phyloP scores from a whole-genome alignment of 2,888 invertebrate genomes.

The Agonopterix alstromeriana region DNA sequence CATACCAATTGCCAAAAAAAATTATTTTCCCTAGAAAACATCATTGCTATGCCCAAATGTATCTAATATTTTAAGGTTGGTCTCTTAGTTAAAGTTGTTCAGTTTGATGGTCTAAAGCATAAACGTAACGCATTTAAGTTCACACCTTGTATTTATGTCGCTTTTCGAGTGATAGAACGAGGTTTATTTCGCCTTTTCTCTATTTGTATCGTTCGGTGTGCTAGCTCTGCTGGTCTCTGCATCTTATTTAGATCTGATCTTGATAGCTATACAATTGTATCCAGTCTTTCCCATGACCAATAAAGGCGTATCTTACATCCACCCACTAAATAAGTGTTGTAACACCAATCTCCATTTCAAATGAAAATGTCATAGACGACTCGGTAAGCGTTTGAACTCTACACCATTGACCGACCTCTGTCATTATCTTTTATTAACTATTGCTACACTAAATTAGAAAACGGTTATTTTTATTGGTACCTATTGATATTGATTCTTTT shows the following conservation, averaged over 20 bases:
- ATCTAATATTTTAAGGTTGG: too few species aligned
- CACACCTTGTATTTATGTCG: too few species aligned
- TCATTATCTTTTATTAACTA: constrained; percentile 4
- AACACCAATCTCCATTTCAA: constrained; percentile 22
- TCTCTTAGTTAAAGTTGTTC: too few species aligned
- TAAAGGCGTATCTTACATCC: constrained; percentile 24
- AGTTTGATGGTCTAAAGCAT: too few species aligned
- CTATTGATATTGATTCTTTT: constrained; percentile 1
- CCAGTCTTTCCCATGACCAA: constrained; percentile 41
- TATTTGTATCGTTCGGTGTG: too few species aligned
- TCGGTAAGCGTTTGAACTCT: constrained; percentile 4
- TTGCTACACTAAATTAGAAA: constrained; percentile 1
- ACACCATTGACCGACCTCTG: constrained; percentile 7
- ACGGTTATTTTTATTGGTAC: constrained; percentile 4
- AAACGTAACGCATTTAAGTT: too few species aligned
- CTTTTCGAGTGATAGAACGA: too few species aligned
- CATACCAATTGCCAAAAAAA: too few species aligned
- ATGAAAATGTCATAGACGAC: constrained; percentile 11
- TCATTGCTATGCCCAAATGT: too few species aligned
- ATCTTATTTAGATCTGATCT: constrained; percentile 20
- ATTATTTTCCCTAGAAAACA: too few species aligned
- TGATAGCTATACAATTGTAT: constrained; percentile 22
- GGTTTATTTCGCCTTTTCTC: too few species aligned
- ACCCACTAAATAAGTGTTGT: constrained; percentile 24
- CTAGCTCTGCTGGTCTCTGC: constrained; percentile 8